phyloP scores from a whole-genome alignment of 2,113 vertebrate genomes.

The Lepidothrix coronata region DNA sequence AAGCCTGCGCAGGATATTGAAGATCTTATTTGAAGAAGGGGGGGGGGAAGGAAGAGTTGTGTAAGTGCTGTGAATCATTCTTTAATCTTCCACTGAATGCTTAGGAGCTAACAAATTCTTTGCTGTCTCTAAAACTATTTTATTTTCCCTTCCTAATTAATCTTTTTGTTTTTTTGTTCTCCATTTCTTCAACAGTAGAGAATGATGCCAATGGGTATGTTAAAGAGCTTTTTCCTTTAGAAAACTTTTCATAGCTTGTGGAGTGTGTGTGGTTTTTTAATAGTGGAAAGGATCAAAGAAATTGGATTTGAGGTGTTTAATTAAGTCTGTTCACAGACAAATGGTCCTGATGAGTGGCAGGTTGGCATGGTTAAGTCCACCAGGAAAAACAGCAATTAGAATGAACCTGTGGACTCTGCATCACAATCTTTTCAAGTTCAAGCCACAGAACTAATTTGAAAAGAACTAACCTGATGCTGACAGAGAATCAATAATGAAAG shows the following conservation, averaged over 20 bases:
- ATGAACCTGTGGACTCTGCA: slow-evolving; percentile 52
- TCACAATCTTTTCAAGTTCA: slow-evolving; percentile 67
- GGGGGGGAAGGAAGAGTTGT: background rate
- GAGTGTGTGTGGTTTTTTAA: background rate
- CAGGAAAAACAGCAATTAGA: slow-evolving; percentile 69
- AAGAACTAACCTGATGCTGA: slow-evolving; percentile 57
- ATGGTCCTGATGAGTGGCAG: slow-evolving; percentile 67
- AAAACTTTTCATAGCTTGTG: slow-evolving; percentile 33
- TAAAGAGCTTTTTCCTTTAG: slow-evolving; percentile 10
- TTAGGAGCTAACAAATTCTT: background rate
- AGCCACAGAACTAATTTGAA: slow-evolving; percentile 69
- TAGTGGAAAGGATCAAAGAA: slow-evolving; percentile 60
- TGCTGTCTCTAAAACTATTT: background rate
- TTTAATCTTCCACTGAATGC: background rate
- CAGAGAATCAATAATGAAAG: slow-evolving; percentile 70
- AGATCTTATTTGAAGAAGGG: background rate
- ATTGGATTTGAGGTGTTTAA: slow-evolving; percentile 77
- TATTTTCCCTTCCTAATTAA: slow-evolving; percentile 25
- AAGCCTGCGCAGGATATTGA: background rate
- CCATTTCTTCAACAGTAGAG: background rate
- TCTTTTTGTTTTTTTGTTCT: background rate
- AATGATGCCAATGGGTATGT: background rate
- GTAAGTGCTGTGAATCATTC: background rate
- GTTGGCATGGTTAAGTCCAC: slow-evolving; percentile 57
- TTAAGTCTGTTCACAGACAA: slow-evolving; percentile 76